phyloP scores from a whole-genome alignment of 2,113 vertebrate species.

The Pelecanus crispus region DNA sequence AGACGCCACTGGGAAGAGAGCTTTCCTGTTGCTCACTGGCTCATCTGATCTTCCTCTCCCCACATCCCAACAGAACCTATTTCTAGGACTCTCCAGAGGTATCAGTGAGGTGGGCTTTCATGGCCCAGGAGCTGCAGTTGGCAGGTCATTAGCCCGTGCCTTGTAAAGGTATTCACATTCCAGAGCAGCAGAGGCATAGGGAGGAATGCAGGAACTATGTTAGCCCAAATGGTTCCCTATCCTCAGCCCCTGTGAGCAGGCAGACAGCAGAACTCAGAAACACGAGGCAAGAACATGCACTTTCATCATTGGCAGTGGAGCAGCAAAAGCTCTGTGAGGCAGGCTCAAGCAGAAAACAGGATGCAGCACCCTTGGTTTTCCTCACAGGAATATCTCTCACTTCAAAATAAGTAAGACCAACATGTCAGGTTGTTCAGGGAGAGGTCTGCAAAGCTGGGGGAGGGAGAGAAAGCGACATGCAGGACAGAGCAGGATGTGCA shows the following conservation, averaged over 20 bases:
- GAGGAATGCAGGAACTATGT: not conserved
- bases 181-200: not conserved
- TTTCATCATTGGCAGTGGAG: not conserved
- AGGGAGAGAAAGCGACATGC: slow-evolving; percentile 2
- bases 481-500: slow-evolving; percentile 16
- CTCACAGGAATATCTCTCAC: not conserved
- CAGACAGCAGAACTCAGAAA: not conserved
- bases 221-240: not conserved
- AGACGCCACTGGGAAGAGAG: not conserved
- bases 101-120: not conserved
- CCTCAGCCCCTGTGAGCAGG: not conserved
- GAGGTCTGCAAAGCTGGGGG: not conserved
- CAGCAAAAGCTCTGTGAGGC: not conserved
- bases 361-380: not conserved
- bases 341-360: slow-evolving; percentile 11
- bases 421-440: not conserved
- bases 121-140: not conserved
- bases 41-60: not conserved
- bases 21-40: not conserved
- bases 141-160: not conserved
- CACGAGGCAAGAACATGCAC: slow-evolving; percentile 22
- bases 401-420: not conserved
- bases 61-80: not conserved
- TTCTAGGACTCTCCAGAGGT: not conserved
- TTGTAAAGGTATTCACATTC: not conserved